phyloP scores from a whole-genome alignment of 1,140 invertebrate genomes.

The Trichonephila inaurata region DNA sequence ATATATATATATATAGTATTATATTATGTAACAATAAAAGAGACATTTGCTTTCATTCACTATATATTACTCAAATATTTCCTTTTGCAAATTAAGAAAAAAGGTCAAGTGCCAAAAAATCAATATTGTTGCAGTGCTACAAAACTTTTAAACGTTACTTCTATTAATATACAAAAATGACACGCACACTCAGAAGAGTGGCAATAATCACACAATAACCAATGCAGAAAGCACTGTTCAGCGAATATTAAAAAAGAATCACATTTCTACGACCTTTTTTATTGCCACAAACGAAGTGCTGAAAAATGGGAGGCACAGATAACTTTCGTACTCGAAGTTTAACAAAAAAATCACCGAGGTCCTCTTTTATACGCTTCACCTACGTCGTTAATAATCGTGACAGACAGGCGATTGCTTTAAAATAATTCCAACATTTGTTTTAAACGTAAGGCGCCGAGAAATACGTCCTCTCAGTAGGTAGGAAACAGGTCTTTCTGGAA shows the following conservation, averaged over 20 bases:
- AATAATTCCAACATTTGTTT: slow-evolving; percentile 57
- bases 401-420: slow-evolving; percentile 31
- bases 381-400: slow-evolving; percentile 56
- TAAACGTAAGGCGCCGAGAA: slow-evolving; percentile 39
- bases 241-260: not conserved
- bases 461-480: slow-evolving; percentile 45
- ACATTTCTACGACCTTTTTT: not conserved
- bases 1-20: too few relatives aligned
- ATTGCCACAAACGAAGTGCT: not conserved
- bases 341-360: slow-evolving; percentile 4
- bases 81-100: too few relatives aligned
- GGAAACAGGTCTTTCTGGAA: slow-evolving; percentile 53
- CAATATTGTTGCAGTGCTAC: too few relatives aligned
- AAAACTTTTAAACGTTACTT: too few relatives aligned
- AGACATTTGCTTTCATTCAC: too few relatives aligned
- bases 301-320: slow-evolving; percentile 15
- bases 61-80: too few relatives aligned
- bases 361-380: slow-evolving; percentile 24
- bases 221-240: not conserved
- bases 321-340: slow-evolving; percentile 6
- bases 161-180: too few relatives aligned
- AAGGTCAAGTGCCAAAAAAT: too few relatives aligned
- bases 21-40: too few relatives aligned
- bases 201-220: not conserved
- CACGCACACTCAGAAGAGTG: too few relatives aligned